Base-by-base conservation (phyloP, 2,888 invertebrate genomes). In the Encarsia formosa region DNA sequence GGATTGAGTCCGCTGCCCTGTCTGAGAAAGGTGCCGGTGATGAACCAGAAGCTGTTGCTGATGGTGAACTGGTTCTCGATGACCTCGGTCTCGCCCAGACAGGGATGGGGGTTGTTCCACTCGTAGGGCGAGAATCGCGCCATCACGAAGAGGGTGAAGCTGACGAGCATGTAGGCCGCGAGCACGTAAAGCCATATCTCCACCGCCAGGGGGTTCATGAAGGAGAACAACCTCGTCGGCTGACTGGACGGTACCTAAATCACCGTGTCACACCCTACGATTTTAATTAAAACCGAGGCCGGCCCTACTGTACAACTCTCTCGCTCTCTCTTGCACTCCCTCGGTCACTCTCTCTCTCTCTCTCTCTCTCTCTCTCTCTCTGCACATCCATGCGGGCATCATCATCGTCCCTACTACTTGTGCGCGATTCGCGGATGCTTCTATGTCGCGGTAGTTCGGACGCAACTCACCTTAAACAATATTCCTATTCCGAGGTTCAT, bases 401-500 rank as follows among this genome's bases (percentile, higher is more conserved):
- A 16, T 5, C 16, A 35, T 8, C 15, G 35, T 11, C 18, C 35
- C 35, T 8, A 26, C 16, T 35, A 16, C 18, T n/a, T 18, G 35
- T 19, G 16, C 18, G 18, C 5, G 31, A 26, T 26, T 26, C 43
- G 45, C 16, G 41, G 47, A 24, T n/a, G n/a, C n/a, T n/a, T n/a
- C n/a, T n/a, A n/a, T n/a, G n/a, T n/a, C n/a, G n/a, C n/a, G n/a
- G n/a, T n/a, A n/a, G n/a, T n/a, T n/a, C n/a, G n/a, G n/a, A n/a
- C n/a, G n/a, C 26, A 64, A 63, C 75, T 77, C 77, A 89, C 90
- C 84, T 94, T 94, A 76, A 94, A 96, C 26, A 97, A 77, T 68
- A 98, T 98, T 19, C 94, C 92, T 56, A 96, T 97, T 24, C 97
- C 97, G 13, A 97, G 81, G 73, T 96, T 96, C 91, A 98, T 94